These are phyloP conservation scores for Melanotaenia parkinsoni DNA, from an alignment of 2,797 vertebrate genomes.

Conservation along the genomic window DNA sequence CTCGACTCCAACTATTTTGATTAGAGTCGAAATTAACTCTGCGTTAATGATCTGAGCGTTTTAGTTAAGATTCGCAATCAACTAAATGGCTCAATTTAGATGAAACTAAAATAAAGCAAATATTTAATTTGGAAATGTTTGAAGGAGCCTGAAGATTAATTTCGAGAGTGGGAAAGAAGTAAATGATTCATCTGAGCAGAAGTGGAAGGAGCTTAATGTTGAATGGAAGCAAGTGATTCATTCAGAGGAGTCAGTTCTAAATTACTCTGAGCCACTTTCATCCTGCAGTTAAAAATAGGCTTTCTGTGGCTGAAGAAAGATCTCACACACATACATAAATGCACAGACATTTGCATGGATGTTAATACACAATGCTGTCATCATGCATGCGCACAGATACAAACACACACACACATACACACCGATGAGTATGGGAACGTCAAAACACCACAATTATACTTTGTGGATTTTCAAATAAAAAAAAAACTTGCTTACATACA, in stretches of 20 bases:
- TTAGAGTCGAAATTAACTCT: conserved; percentile 65
- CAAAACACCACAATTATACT: conserved; percentile 50
- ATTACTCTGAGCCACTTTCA: conserved; percentile 65
- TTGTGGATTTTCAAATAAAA: conserved; percentile 30
- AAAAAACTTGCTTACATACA: conserved; percentile 41
- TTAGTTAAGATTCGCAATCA: conserved; percentile 66
- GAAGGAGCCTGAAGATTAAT: conserved; percentile 48
- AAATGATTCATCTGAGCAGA: conserved; percentile 68
- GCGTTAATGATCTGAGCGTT: conserved; percentile 64
- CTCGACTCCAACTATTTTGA: conserved; percentile 57
- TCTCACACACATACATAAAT: conserved; percentile 20
- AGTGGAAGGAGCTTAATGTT: conserved; percentile 60
- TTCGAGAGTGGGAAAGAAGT: conserved; percentile 46
- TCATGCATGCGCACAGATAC: conserved; percentile 3
- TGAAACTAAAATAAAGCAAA: conserved; percentile 64
- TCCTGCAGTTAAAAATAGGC: conserved; percentile 71
- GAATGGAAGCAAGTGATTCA: conserved; percentile 73
- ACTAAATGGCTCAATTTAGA: conserved; percentile 69
- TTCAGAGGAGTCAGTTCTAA: conserved; percentile 65
- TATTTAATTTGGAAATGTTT: conserved; percentile 64
- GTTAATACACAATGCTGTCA: background rate
- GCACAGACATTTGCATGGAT: background rate
- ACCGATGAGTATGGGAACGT: conserved; percentile 17
- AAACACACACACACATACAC: conserved; percentile 2
- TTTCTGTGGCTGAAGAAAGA: conserved; percentile 53